Evolutionary conservation across 2,113 vertebrate species (phyloP).

Genomic region (Myotis yumanensis): DNA sequence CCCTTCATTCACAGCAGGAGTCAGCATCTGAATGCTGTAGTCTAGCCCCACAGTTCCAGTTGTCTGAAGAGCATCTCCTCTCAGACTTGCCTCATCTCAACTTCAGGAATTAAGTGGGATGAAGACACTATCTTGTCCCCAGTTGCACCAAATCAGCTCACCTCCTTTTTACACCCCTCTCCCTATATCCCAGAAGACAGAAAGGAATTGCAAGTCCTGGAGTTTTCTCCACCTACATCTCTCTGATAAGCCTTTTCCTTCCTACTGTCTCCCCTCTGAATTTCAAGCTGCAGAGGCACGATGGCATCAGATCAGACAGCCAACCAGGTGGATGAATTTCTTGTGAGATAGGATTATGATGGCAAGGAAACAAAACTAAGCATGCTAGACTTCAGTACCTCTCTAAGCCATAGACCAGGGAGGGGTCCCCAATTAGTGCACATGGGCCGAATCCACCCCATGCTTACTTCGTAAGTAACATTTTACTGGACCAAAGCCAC

Average conservation of each 20-base stretch:
- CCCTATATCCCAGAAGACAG: not conserved
- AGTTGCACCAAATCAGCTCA: not conserved
- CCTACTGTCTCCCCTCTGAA: not conserved
- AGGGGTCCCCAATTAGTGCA: not conserved
- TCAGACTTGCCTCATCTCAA: not conserved
- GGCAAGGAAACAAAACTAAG: not conserved
- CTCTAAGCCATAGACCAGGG: not conserved
- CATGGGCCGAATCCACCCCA: not conserved
- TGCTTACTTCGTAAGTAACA: not conserved
- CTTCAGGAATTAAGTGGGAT: not conserved
- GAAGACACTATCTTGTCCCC: not conserved
- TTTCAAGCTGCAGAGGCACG: not conserved
- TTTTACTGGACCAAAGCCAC: not conserved
- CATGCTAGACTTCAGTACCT: not conserved
- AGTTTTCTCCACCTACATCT: not conserved
- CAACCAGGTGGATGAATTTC: not conserved
- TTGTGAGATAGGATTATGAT: not conserved
- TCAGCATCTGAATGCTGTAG: not conserved
- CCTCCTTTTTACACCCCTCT: not conserved
- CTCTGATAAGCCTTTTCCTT: not conserved
- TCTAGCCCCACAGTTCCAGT: not conserved
- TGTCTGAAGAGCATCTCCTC: not conserved
- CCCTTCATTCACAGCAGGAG: not conserved
- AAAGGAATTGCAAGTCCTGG: not conserved
- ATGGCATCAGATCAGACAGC: not conserved